These are phyloP conservation scores for Poecilia latipinna DNA, from an alignment of 2,113 vertebrate genomes.

Conservation along the genomic window DNA sequence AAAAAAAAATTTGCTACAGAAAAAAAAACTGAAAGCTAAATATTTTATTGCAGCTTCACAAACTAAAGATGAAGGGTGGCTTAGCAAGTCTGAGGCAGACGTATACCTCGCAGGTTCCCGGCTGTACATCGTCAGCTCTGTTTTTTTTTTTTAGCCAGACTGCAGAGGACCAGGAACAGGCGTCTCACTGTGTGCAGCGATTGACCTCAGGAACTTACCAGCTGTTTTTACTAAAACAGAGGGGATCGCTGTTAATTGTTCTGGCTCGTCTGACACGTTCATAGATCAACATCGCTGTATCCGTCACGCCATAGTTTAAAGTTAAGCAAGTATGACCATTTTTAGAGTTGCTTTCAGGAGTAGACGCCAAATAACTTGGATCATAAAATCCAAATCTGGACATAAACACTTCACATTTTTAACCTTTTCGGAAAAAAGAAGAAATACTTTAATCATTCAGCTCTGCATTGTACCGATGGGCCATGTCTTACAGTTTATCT, in stretches of 20 bases:
- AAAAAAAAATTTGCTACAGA: neutral
- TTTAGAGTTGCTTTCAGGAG: too few species aligned
- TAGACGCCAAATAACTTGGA: neutral
- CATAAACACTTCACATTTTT: too few species aligned
- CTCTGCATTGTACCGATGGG: neutral
- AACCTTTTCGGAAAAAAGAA: neutral
- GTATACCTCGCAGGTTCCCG: neutral
- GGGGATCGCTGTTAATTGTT: neutral
- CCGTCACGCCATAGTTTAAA: neutral
- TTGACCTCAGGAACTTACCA: neutral
- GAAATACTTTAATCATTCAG: too few species aligned
- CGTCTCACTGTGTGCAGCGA: neutral
- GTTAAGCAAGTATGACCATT: neutral
- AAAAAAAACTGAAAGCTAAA: too few species aligned
- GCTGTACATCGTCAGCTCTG: neutral
- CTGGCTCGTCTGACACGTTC: neutral
- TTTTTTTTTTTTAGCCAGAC: neutral
- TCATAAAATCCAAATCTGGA: too few species aligned
- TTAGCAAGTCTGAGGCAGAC: neutral
- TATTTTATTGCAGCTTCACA: too few species aligned
- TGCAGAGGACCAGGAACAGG: neutral
- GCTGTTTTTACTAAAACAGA: neutral
- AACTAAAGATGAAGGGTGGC: neutral
- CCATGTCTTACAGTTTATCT: neutral
- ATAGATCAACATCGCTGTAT: neutral